Conservation (phyloP, 2,888 invertebrate species). For the Sminthurides aquaticus region DNA sequence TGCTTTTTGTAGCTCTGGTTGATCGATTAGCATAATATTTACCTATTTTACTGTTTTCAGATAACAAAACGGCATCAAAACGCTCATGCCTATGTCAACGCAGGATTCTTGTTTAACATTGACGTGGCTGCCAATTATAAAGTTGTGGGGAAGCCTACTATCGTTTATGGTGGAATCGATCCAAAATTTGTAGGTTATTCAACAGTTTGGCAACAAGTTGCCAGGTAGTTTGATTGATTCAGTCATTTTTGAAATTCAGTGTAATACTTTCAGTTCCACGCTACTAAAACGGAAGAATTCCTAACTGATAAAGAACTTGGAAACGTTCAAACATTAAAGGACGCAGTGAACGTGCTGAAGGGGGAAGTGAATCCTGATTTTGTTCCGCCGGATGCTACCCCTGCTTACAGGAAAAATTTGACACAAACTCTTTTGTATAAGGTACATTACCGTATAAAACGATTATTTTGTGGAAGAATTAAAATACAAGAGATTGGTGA, state of each 20-base stretch:
- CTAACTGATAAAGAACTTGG: conserved; percentile 46
- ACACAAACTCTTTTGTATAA: conserved; percentile 73
- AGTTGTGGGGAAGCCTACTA: conserved; percentile 27
- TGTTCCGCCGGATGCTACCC: conserved; percentile 60
- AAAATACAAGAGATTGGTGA: too few species aligned
- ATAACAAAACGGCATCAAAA: conserved; percentile 39
- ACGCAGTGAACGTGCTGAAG: conserved; percentile 52
- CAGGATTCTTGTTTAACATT: conserved; percentile 56
- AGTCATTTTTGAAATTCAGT: neutral
- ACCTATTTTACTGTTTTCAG: too few species aligned
- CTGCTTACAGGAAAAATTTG: conserved; percentile 61
- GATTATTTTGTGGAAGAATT: too few species aligned
- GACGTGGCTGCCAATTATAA: conserved; percentile 39
- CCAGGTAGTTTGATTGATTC: too few species aligned
- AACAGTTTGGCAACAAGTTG: too few species aligned
- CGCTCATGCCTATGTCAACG: conserved; percentile 36
- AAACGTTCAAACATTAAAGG: conserved; percentile 49
- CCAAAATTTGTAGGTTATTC: conserved; percentile 25
- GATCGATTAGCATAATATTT: too few species aligned
- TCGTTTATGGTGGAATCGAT: conserved; percentile 32
- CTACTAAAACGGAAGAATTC: conserved; percentile 16
- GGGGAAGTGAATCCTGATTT: conserved; percentile 59
- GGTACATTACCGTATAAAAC: conserved; percentile 54
- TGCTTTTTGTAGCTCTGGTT: too few species aligned
- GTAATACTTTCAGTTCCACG: conserved; percentile 16